These are phyloP conservation scores for Heliocidaris tuberculata DNA, from an alignment of 35 echinoderm and acorn worm species.

Conservation along the genomic window DNA sequence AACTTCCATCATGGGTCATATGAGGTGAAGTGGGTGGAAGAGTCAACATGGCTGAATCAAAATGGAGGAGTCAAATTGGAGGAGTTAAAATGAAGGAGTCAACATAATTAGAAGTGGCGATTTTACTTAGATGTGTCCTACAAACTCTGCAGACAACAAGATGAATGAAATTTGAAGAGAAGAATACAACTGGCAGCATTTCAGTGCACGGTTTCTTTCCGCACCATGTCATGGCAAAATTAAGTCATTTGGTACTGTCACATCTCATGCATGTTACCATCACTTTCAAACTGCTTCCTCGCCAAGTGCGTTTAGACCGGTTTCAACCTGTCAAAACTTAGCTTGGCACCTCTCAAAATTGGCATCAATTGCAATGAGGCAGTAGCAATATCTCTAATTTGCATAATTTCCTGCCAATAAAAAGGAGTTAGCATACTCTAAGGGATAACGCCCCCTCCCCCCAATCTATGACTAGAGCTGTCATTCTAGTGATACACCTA, in stretches of 20 bases:
- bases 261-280: background rate
- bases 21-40: too few species aligned
- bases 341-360: background rate
- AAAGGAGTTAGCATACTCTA: background rate
- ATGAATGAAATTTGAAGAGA: background rate
- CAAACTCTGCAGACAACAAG: background rate
- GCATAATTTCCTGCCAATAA: slow-evolving; percentile 2
- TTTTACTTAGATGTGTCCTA: background rate
- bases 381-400: background rate
- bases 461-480: background rate
- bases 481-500: background rate
- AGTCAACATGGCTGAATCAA: background rate
- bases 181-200: background rate
- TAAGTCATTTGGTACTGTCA: background rate
- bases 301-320: background rate
- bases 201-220: background rate
- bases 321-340: background rate
- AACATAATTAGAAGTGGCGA: too few species aligned
- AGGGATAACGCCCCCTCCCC: background rate
- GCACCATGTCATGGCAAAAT: background rate
- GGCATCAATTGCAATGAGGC: background rate
- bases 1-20: background rate
- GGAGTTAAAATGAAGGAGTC: background rate
- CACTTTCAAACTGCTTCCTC: background rate
- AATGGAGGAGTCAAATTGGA: background rate